Conservation (phyloP, 2,797 vertebrate species). For the Florisuga fusca region DNA sequence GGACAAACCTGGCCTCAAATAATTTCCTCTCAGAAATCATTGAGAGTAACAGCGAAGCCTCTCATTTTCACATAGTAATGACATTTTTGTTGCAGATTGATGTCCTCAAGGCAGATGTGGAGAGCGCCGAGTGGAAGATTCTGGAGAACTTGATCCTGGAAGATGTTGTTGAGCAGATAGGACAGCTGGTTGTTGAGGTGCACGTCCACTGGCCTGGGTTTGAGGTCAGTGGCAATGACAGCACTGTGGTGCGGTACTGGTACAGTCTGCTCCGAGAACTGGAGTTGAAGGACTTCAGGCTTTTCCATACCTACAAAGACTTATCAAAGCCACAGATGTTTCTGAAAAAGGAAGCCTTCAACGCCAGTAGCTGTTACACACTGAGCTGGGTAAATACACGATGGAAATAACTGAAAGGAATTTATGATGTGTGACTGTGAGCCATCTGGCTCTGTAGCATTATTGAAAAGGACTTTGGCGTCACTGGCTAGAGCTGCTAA, state of each 20-base stretch:
- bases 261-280: slow-evolving; percentile 94
- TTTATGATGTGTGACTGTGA: background rate
- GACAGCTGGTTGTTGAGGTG: slow-evolving; percentile 91
- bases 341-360: slow-evolving; percentile 89
- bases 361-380: slow-evolving; percentile 91
- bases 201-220: slow-evolving; percentile 97
- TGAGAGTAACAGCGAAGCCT: background rate
- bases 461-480: background rate
- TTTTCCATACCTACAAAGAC: slow-evolving; percentile 89
- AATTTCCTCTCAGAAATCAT: background rate
- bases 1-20: background rate
- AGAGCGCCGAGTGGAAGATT: slow-evolving; percentile 97
- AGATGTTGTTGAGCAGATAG: slow-evolving; percentile 88
- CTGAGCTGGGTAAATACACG: slow-evolving; percentile 93
- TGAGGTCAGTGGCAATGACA: slow-evolving; percentile 91
- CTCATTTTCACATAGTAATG: background rate
- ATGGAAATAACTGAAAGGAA: slow-evolving; percentile 78
- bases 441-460: background rate
- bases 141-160: slow-evolving; percentile 94
- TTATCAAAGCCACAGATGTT: slow-evolving; percentile 87
- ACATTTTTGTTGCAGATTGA: slow-evolving; percentile 85
- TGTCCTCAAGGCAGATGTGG: slow-evolving; percentile 92
- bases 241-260: slow-evolving; percentile 92
- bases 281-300: slow-evolving; percentile 87
- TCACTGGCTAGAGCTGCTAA: background rate